Evolutionary conservation across 1,140 invertebrate genomes (phyloP).

Genomic region (Ceratoteleas bidentatus): DNA sequence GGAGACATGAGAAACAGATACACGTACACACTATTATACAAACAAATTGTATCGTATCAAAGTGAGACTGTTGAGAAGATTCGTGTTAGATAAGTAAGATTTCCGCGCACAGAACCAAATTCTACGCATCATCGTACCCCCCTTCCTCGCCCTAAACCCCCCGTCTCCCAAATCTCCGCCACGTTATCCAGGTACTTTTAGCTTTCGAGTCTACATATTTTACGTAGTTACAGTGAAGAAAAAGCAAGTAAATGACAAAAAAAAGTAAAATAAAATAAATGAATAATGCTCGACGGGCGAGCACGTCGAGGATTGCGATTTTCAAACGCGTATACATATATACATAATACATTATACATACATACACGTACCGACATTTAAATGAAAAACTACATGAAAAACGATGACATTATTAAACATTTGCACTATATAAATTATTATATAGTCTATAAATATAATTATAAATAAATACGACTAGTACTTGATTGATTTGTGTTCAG

Average conservation of each 20-base stretch:
- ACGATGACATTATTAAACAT: constrained; percentile 74
- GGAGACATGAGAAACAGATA: constrained; percentile 11
- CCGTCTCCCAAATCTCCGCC: constrained; percentile 55
- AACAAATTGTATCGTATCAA: constrained; percentile 65
- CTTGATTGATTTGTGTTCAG: constrained; percentile 62
- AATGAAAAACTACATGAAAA: too few relatives aligned
- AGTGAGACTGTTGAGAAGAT: constrained; percentile 63
- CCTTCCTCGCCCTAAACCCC: neutral
- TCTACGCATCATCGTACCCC: constrained; percentile 62
- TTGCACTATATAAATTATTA: constrained; percentile 72
- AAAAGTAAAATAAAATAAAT: neutral
- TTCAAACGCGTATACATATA: constrained; percentile 66
- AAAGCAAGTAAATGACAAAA: neutral
- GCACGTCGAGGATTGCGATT: constrained; percentile 54
- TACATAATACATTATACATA: constrained; percentile 70
- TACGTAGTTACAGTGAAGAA: constrained; percentile 64
- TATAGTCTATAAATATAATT: constrained; percentile 73
- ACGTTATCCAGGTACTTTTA: constrained; percentile 68
- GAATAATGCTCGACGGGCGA: constrained; percentile 34
- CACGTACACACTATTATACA: constrained; percentile 47
- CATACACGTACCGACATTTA: too few relatives aligned
- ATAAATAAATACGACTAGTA: constrained; percentile 67
- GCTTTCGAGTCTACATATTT: constrained; percentile 77
- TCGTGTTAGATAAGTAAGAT: constrained; percentile 61
- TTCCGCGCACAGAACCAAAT: constrained; percentile 61